Percentiles rank a stretch among this genome's conserved stretches.
phyloP scores from a whole-genome alignment of 2,888 invertebrate species.

The Erebia ligea region DNA sequence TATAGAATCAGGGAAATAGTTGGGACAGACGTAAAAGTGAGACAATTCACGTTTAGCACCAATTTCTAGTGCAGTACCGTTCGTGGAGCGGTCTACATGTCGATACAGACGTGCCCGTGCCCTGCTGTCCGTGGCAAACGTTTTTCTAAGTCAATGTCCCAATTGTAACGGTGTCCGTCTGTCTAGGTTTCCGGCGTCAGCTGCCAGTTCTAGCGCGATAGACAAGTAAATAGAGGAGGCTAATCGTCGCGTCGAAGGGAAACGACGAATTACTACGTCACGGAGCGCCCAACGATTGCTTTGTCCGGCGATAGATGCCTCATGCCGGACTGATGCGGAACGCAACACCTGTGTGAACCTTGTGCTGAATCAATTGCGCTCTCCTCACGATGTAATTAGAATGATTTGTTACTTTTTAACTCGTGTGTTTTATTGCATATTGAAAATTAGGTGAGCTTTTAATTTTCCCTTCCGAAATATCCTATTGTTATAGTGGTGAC shows the following conservation, averaged over 20 bases:
- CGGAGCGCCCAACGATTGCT: slow-evolving; percentile 74
- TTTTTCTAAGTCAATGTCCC: slow-evolving; percentile 81
- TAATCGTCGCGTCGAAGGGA: slow-evolving; percentile 81
- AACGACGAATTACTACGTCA: slow-evolving; percentile 81
- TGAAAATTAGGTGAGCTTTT: background rate
- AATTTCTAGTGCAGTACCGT: slow-evolving; percentile 39
- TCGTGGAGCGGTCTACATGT: slow-evolving; percentile 61
- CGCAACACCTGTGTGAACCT: slow-evolving; percentile 55
- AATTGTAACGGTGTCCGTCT: slow-evolving; percentile 79
- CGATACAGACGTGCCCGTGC: slow-evolving; percentile 56
- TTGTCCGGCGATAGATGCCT: slow-evolving; percentile 68
- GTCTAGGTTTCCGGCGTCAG: slow-evolving; percentile 74
- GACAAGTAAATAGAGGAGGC: slow-evolving; percentile 81
- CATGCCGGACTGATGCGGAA: slow-evolving; percentile 46
- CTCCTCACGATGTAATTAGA: slow-evolving; percentile 26
- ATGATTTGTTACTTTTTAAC: slow-evolving; percentile 4
- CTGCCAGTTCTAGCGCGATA: slow-evolving; percentile 75
- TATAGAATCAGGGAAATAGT: slow-evolving; percentile 15
- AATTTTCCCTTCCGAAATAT: background rate
- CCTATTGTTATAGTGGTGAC: too few relatives aligned
- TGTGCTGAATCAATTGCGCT: slow-evolving; percentile 32
- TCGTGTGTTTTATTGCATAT: background rate
- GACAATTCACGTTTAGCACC: slow-evolving; percentile 51
- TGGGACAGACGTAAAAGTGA: slow-evolving; percentile 43
- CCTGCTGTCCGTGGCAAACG: slow-evolving; percentile 66